Evolutionary conservation across 2,797 vertebrate genomes (phyloP).

Genomic region (Anisognathus igniventris): DNA sequence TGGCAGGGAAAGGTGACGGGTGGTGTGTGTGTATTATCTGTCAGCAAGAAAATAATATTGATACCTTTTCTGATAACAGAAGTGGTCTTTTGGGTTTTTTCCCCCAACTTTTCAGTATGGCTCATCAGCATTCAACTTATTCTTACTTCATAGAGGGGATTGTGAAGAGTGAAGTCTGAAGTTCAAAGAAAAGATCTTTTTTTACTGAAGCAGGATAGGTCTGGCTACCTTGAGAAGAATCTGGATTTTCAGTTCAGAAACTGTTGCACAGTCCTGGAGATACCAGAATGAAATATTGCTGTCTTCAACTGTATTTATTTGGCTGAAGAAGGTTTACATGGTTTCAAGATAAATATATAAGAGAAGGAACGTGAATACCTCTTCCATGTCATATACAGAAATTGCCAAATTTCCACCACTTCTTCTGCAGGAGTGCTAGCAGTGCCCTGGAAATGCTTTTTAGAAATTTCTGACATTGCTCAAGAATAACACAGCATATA

Average conservation of each 20-base stretch:
- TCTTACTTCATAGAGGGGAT: neutral
- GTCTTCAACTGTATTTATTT: neutral
- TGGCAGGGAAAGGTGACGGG: fast-evolving
- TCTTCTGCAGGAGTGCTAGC: neutral
- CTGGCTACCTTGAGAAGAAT: neutral
- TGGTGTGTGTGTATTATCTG: neutral
- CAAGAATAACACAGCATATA: neutral
- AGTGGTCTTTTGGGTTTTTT: fast-evolving
- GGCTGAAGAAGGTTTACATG: neutral
- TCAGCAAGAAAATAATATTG: neutral
- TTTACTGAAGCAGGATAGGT: neutral
- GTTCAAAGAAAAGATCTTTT: neutral
- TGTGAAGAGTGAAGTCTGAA: neutral
- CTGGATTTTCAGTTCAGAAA: neutral
- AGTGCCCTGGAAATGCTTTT: neutral
- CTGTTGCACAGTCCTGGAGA: neutral
- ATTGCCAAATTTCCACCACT: neutral
- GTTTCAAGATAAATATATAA: neutral
- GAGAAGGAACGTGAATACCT: neutral
- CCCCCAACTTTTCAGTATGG: neutral
- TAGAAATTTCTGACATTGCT: neutral
- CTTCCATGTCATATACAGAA: neutral
- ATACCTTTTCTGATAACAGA: neutral
- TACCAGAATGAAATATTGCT: neutral
- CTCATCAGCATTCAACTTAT: neutral